These are phyloP conservation scores for Theropithecus gelada DNA, from an alignment of 2,113 vertebrate species.

Conservation along the genomic window DNA sequence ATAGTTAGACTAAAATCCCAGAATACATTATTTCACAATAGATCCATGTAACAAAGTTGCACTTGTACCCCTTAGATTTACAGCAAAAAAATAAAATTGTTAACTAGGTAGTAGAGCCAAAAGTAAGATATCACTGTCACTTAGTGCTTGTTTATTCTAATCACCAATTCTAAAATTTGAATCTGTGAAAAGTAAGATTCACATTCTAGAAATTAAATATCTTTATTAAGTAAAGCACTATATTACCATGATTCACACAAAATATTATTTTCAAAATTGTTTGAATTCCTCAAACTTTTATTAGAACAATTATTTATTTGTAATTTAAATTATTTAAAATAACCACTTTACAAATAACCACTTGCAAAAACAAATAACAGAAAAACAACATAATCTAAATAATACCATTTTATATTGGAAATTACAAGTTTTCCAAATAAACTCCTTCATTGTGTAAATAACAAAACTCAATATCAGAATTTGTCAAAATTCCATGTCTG, in stretches of 20 bases:
- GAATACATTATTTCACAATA: background rate
- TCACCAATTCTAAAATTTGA: background rate
- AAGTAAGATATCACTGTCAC: background rate
- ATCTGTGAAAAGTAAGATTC: background rate
- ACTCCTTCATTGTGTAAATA: background rate
- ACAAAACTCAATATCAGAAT: background rate
- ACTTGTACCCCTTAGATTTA: no score
- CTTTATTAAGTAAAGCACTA: background rate
- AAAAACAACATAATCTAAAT: background rate
- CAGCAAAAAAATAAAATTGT: no score
- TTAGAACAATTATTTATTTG: background rate
- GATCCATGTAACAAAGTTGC: background rate
- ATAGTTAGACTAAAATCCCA: background rate
- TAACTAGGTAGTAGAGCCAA: background rate
- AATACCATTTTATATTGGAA: background rate
- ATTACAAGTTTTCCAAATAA: background rate
- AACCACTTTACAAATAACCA: background rate
- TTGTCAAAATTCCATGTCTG: background rate
- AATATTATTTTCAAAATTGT: background rate
- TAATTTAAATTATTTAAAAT: background rate
- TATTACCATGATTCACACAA: background rate
- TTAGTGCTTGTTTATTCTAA: background rate
- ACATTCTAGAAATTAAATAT: background rate
- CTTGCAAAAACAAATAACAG: background rate
- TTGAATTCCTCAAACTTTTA: background rate